Percentiles rank a stretch among this genome's conserved stretches.
These are phyloP conservation scores for Bombus picipes DNA, from an alignment of 1,140 invertebrate species.

Conservation along the genomic window DNA sequence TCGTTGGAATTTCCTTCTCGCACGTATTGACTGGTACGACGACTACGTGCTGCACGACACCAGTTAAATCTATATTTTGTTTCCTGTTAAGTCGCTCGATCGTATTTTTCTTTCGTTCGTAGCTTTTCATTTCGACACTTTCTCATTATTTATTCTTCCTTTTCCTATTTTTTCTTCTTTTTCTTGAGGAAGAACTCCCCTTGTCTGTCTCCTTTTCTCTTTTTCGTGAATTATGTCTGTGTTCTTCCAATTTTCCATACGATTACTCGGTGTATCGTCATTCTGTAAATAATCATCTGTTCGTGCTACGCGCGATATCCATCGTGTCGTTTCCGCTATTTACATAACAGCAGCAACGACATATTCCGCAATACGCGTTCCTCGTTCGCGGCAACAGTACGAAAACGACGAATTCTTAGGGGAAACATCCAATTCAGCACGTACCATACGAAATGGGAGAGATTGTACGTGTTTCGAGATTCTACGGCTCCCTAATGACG, in stretches of 20 bases:
- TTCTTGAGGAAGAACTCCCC: neutral
- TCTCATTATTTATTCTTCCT: neutral
- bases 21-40: neutral
- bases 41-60: neutral
- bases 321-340: neutral
- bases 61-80: conserved; percentile 1
- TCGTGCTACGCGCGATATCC: neutral
- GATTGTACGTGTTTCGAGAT: conserved; percentile 10
- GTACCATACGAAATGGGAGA: neutral
- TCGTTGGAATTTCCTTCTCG: neutral
- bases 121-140: neutral
- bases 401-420: conserved; percentile 6
- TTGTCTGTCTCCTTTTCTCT: neutral
- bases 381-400: neutral
- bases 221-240: too few species aligned
- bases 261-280: neutral
- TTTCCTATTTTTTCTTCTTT: too few species aligned
- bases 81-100: neutral
- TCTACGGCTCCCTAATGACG: conserved; percentile 32
- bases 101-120: neutral
- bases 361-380: conserved; percentile 8
- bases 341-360: neutral
- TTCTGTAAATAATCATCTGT: conserved; percentile 8
- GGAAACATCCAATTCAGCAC: conserved; percentile 33
- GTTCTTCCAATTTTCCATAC: neutral